phyloP scores from a whole-genome alignment of 2,888 invertebrate genomes.

The Cheilosia vernalis region DNA sequence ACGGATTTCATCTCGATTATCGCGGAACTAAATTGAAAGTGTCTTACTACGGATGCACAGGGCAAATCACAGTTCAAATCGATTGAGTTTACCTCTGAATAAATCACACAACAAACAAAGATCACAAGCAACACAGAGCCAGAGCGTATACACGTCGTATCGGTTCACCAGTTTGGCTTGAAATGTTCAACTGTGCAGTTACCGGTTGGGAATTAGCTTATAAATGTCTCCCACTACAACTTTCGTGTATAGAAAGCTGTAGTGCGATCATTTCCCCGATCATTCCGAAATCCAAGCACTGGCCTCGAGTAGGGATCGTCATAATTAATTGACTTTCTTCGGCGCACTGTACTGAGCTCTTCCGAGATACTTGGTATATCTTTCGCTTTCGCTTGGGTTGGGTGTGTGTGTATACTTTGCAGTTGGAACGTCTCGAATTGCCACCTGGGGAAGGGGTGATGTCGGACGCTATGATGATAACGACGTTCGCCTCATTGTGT shows the following conservation, averaged over 20 bases:
- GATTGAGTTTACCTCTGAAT: conserved; percentile 13
- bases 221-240: conserved; percentile 73
- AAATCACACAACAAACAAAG: conserved; percentile 4
- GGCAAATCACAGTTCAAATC: not conserved
- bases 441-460: not conserved
- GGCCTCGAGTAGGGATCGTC: conserved; percentile 62
- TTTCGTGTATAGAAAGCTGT: conserved; percentile 50
- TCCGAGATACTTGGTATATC: conserved; percentile 23
- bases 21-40: not conserved
- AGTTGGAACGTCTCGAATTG: conserved; percentile 12
- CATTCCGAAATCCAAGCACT: conserved; percentile 53
- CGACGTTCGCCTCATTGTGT: conserved; percentile 46
- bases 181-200: conserved; percentile 61
- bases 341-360: conserved; percentile 13
- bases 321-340: conserved; percentile 72
- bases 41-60: not conserved
- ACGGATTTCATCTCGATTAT: conserved; percentile 70
- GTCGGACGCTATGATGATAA: conserved; percentile 5
- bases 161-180: conserved; percentile 47
- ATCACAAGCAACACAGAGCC: conserved; percentile 1
- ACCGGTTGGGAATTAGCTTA: conserved; percentile 61
- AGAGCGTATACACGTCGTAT: conserved; percentile 14
- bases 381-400: conserved; percentile 54
- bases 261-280: conserved; percentile 57
- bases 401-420: conserved; percentile 22